phyloP scores from a whole-genome alignment of 2,888 invertebrate species.

The Drosophila picticornis region DNA sequence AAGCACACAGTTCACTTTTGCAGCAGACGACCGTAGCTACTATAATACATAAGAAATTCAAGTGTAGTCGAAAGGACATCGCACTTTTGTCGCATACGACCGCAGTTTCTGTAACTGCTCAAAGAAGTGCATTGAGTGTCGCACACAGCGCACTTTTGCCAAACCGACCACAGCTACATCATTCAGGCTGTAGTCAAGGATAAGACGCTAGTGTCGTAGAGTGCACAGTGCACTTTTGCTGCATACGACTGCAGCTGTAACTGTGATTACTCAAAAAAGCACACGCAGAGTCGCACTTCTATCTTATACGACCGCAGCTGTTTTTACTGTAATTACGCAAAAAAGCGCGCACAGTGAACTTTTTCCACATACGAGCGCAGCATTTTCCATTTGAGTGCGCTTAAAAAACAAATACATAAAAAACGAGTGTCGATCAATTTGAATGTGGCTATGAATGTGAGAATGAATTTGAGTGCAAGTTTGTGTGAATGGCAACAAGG shows the following conservation, averaged over 20 bases:
- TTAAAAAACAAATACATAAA: conserved; percentile 19
- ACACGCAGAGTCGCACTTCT: not conserved
- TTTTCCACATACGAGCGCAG: not conserved
- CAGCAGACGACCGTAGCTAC: not conserved
- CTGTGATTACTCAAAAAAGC: not conserved
- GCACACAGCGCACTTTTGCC: not conserved
- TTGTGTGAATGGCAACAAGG: conserved; percentile 26
- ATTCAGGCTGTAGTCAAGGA: not conserved
- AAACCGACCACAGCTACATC: not conserved
- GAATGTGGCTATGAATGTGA: conserved; percentile 6
- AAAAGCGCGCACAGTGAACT: not conserved
- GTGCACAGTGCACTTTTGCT: not conserved
- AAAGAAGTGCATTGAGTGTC: not conserved
- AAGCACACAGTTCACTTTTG: not conserved
- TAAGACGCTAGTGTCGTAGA: not conserved
- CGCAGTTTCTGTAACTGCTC: not conserved
- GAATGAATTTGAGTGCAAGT: conserved; percentile 15
- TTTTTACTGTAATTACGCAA: not conserved
- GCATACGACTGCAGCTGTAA: not conserved
- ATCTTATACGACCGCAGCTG: not conserved
- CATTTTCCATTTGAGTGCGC: conserved; percentile 54
- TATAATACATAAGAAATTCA: not conserved
- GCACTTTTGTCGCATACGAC: not conserved
- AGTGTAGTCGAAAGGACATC: not conserved
- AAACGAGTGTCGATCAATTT: conserved; percentile 22